Percentiles rank a stretch among this genome's conserved stretches.
These are phyloP conservation scores for Toxonevra muliebris DNA, from an alignment of 2,888 invertebrate genomes.

Conservation along the genomic window DNA sequence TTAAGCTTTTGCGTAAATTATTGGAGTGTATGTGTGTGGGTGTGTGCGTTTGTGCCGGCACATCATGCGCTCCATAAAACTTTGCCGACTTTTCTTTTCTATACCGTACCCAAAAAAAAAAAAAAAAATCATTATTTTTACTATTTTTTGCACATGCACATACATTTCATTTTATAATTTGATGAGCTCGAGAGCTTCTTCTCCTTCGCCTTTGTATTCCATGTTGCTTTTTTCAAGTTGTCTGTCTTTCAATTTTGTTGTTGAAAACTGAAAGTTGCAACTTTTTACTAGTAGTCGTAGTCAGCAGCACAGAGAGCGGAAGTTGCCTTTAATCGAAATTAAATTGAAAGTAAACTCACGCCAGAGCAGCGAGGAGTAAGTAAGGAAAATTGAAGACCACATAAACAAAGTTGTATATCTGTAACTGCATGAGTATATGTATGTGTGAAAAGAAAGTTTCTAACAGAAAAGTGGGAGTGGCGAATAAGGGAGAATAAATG, in stretches of 20 bases:
- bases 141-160: slow-evolving; percentile 23
- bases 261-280: neutral
- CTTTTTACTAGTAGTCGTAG: too few relatives aligned
- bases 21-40: too few relatives aligned
- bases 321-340: slow-evolving; percentile 34
- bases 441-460: too few relatives aligned
- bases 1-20: too few relatives aligned
- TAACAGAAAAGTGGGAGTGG: too few relatives aligned
- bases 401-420: too few relatives aligned
- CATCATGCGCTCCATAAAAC: slow-evolving; percentile 33
- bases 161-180: slow-evolving; percentile 22
- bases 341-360: slow-evolving; percentile 26
- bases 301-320: neutral
- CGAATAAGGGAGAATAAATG: too few relatives aligned
- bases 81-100: slow-evolving; percentile 21
- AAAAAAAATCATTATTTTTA: neutral
- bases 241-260: neutral
- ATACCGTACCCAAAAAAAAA: neutral
- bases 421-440: too few relatives aligned
- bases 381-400: neutral
- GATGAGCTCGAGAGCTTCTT: too few relatives aligned
- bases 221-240: too few relatives aligned
- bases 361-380: slow-evolving; percentile 3
- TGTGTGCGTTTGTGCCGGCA: neutral
- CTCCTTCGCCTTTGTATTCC: too few relatives aligned